These are phyloP conservation scores for Rhopalosiphum padi DNA, from an alignment of 1,140 invertebrate species.

Conservation along the genomic window DNA sequence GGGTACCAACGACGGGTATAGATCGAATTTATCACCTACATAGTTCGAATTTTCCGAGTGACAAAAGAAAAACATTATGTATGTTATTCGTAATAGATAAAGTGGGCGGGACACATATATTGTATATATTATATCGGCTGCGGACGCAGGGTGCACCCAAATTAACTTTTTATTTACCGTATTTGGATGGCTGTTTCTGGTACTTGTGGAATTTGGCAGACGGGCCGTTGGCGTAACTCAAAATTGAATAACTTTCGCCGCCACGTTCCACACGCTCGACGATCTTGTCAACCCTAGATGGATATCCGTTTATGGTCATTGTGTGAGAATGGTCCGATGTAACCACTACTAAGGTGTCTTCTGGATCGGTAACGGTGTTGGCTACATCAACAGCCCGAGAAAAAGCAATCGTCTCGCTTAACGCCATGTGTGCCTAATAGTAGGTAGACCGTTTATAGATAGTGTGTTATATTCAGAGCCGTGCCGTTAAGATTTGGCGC, in stretches of 20 bases:
- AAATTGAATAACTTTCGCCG: slow-evolving; percentile 74
- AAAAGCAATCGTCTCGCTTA: slow-evolving; percentile 75
- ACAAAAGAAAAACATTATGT: neutral
- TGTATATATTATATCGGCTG: neutral
- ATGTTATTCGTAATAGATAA: neutral
- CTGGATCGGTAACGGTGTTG: slow-evolving; percentile 52
- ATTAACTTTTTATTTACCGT: neutral
- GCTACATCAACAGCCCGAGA: slow-evolving; percentile 69
- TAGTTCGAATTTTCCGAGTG: neutral
- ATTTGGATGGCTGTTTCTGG: neutral
- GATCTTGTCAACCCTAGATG: slow-evolving; percentile 74
- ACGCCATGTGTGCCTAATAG: slow-evolving; percentile 69
- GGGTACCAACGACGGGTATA: slow-evolving; percentile 67
- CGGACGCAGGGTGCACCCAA: neutral
- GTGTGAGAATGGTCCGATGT: slow-evolving; percentile 74
- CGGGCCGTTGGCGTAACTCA: slow-evolving; percentile 80
- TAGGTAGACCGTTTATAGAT: neutral
- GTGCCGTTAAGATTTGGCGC: too few relatives aligned
- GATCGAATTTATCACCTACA: slow-evolving; percentile 63
- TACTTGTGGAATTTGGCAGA: slow-evolving; percentile 60
- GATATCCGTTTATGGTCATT: slow-evolving; percentile 72
- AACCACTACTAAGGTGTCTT: slow-evolving; percentile 73
- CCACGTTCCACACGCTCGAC: slow-evolving; percentile 64
- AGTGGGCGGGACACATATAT: neutral
- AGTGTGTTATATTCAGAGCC: neutral